Percentiles rank a stretch among this genome's conserved stretches.
Conservation (phyloP, 2,888 invertebrate genomes). For the Elysia crispata region DNA sequence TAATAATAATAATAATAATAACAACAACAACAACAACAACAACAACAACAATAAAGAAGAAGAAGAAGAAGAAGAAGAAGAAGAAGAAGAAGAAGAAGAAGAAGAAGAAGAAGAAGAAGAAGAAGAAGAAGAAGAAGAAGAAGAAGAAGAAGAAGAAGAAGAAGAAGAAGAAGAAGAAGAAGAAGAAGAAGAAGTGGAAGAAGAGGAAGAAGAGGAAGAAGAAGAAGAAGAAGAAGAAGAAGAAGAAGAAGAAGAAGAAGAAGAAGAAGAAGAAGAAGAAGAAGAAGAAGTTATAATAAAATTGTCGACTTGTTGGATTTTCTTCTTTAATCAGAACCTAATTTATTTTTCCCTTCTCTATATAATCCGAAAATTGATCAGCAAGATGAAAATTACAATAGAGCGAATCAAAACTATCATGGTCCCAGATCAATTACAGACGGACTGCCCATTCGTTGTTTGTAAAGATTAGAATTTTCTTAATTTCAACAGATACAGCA, state of each 20-base stretch:
- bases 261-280: no score
- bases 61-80: background rate
- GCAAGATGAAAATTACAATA: no score
- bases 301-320: background rate
- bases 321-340: no score
- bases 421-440: no score
- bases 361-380: no score
- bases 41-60: background rate
- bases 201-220: slow-evolving; percentile 12
- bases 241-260: background rate
- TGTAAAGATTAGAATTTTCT: no score
- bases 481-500: no score
- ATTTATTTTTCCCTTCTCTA: no score
- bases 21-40: no score
- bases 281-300: background rate
- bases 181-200: background rate
- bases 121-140: background rate
- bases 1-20: no score
- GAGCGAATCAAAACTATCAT: no score
- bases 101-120: background rate
- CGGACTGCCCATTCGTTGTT: no score
- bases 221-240: background rate
- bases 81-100: background rate
- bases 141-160: background rate
- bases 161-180: background rate